Conservation (phyloP, 1,140 invertebrate genomes). For the Drosophila seguyi region DNA sequence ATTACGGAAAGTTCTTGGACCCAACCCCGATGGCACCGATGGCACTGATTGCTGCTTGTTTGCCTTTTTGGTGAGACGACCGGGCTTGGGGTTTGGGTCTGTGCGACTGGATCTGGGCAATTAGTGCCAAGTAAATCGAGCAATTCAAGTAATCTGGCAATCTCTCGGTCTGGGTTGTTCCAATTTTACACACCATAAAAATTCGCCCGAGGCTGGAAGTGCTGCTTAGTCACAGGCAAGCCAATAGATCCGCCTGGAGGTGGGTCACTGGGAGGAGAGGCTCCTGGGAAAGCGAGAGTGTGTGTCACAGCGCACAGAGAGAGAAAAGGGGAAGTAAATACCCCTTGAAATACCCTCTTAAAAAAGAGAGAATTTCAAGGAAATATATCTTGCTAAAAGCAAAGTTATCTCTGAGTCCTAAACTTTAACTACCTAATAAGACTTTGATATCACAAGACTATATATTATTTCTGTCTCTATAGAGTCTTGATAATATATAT, state of each 20-base stretch:
- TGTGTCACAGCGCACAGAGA: constrained; percentile 1
- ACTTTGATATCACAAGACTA: no score
- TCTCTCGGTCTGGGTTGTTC: constrained; percentile 22
- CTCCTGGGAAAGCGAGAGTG: constrained; percentile 7
- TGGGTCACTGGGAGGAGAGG: constrained; percentile 5
- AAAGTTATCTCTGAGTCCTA: background rate
- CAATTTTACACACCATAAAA: constrained; percentile 57
- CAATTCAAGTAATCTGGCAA: constrained; percentile 25
- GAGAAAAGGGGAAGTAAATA: background rate
- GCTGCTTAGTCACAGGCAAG: constrained; percentile 24
- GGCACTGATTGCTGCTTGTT: background rate
- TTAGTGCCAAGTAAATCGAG: constrained; percentile 36
- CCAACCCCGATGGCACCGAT: constrained; percentile 14
- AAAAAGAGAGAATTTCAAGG: no score
- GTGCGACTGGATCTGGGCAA: constrained; percentile 11
- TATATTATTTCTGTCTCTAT: background rate
- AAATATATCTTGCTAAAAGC: no score
- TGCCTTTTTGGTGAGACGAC: background rate
- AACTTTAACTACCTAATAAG: no score
- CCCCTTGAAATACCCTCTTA: no score
- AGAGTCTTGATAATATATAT: background rate
- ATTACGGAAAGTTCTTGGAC: constrained; percentile 27
- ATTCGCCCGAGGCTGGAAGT: constrained; percentile 5
- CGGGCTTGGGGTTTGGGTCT: background rate
- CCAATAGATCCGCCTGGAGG: constrained; percentile 28